Evolutionary conservation across 1,140 invertebrate genomes (phyloP).

Genomic region (Drosophila ercepeae): DNA sequence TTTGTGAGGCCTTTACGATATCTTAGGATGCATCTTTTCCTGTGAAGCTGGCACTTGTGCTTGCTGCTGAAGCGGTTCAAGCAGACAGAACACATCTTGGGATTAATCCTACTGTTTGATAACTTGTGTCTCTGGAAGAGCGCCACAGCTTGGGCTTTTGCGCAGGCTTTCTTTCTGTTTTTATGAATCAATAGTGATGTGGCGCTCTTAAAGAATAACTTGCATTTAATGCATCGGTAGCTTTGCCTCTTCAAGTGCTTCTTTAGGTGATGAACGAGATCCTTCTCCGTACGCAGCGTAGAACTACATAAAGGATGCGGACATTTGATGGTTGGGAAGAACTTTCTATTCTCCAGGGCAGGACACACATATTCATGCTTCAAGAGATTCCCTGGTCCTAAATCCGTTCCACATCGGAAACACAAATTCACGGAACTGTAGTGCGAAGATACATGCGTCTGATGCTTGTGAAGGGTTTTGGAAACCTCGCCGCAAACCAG

Average conservation of each 20-base stretch:
- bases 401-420: conserved; percentile 34
- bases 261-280: conserved; percentile 39
- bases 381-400: conserved; percentile 26
- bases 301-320: conserved; percentile 50
- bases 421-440: conserved; percentile 46
- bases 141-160: conserved; percentile 10
- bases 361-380: conserved; percentile 37
- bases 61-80: conserved; percentile 21
- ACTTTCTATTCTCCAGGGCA: not conserved
- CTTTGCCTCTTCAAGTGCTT: conserved; percentile 11
- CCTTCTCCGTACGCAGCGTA: conserved; percentile 15
- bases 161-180: not conserved
- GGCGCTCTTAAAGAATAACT: conserved; percentile 15
- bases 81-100: conserved; percentile 41
- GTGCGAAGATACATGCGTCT: conserved; percentile 52
- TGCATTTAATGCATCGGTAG: conserved; percentile 48
- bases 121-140: not conserved
- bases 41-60: conserved; percentile 14
- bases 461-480: conserved; percentile 21
- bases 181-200: conserved; percentile 33
- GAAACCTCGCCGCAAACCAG: conserved; percentile 58
- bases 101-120: not conserved
- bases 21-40: conserved; percentile 24
- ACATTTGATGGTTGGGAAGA: conserved; percentile 38
- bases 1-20: conserved; percentile 8